Conservation (phyloP, 2,888 invertebrate species). For the Thyatira batis region DNA sequence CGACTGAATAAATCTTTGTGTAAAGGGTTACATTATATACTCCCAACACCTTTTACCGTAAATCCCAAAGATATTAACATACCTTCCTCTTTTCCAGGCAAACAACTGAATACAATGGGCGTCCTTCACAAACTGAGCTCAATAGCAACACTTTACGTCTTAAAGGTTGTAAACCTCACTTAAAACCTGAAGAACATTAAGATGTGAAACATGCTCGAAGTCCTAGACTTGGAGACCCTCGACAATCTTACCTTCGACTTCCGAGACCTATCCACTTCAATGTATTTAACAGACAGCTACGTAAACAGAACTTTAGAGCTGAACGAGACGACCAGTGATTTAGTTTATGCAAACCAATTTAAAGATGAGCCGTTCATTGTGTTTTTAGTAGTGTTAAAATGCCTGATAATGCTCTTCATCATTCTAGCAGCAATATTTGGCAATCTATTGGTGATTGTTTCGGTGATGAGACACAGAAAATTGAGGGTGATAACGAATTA, state of each 20-base stretch:
- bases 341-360: slow-evolving; percentile 66
- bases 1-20: too few species aligned
- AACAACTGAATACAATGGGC: slow-evolving; percentile 26
- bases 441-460: slow-evolving; percentile 94
- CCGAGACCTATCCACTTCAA: slow-evolving; percentile 67
- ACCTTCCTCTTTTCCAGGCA: slow-evolving; percentile 2
- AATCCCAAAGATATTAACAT: background rate
- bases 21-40: too few species aligned
- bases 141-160: slow-evolving; percentile 33
- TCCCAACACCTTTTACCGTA: background rate
- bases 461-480: slow-evolving; percentile 86
- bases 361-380: slow-evolving; percentile 78
- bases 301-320: slow-evolving; percentile 60
- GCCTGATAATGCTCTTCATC: slow-evolving; percentile 92
- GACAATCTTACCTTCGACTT: slow-evolving; percentile 65
- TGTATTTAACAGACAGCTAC: slow-evolving; percentile 72
- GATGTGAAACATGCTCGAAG: slow-evolving; percentile 71
- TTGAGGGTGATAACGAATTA: slow-evolving; percentile 94
- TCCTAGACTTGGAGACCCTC: slow-evolving; percentile 50
- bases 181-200: slow-evolving; percentile 25
- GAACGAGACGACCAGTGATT: slow-evolving; percentile 61
- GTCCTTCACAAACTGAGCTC: slow-evolving; percentile 22
- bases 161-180: slow-evolving; percentile 58
- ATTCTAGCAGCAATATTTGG: slow-evolving; percentile 95
- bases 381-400: slow-evolving; percentile 85